Evolutionary conservation across 2,888 invertebrate species (phyloP).

Genomic region (Drosophila infuscata): DNA sequence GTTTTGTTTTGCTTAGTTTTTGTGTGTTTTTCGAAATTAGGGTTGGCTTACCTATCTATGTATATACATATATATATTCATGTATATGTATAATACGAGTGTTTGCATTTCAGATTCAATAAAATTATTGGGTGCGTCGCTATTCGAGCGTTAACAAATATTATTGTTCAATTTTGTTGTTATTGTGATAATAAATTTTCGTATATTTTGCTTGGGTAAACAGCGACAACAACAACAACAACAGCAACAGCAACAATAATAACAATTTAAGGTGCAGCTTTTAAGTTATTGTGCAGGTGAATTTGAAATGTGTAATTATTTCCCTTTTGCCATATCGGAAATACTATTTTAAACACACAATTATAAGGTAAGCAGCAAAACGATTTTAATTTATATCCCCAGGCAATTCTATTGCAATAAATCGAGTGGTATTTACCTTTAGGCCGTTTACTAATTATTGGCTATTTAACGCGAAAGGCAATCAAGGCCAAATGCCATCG

Average conservation of each 20-base stretch:
- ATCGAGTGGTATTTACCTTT: not conserved
- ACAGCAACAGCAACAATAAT: constrained; percentile 10
- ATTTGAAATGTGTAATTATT: constrained; percentile 48
- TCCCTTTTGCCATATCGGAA: constrained; percentile 62
- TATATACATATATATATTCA: no score
- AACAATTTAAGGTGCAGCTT: constrained; percentile 67
- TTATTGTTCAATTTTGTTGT: constrained; percentile 81
- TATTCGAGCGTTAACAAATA: constrained; percentile 83
- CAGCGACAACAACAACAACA: constrained; percentile 46
- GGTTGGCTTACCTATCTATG: constrained; percentile 44
- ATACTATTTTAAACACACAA: constrained; percentile 48
- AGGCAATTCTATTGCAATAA: constrained; percentile 1
- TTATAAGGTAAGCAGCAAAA: not conserved
- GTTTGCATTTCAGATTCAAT: constrained; percentile 67
- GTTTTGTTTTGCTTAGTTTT: constrained; percentile 38
- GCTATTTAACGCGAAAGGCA: constrained; percentile 32
- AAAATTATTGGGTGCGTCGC: constrained; percentile 83
- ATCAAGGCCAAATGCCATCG: constrained; percentile 28
- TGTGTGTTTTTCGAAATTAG: constrained; percentile 40
- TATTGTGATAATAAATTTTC: constrained; percentile 80
- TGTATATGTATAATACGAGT: not conserved
- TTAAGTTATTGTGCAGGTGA: constrained; percentile 76
- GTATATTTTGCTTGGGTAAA: constrained; percentile 69
- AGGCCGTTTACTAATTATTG: constrained; percentile 30
- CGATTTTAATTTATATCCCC: constrained; percentile 4